phyloP scores from a whole-genome alignment of 2,888 invertebrate genomes.

The Ophion slaviceki region DNA sequence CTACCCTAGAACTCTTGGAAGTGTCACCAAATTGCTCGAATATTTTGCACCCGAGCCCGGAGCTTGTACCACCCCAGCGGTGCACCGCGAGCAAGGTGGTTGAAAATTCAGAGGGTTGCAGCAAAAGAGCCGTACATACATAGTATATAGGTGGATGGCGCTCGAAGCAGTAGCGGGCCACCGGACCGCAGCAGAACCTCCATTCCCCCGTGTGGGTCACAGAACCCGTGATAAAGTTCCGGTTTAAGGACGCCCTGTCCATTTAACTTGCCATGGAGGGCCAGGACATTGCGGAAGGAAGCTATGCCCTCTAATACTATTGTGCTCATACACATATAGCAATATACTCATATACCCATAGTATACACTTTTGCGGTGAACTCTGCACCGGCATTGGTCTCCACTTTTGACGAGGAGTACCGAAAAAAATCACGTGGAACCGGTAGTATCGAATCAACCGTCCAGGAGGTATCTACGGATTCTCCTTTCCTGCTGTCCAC shows the following conservation, averaged over 20 bases:
- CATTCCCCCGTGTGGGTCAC: conserved; percentile 14
- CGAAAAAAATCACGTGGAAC: conserved; percentile 8
- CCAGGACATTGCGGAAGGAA: conserved; percentile 27
- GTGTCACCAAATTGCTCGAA: conserved; percentile 81
- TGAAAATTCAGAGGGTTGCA: conserved; percentile 33
- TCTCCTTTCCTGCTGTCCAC: neutral
- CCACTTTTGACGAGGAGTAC: neutral
- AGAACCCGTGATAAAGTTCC: conserved; percentile 76
- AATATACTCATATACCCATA: neutral
- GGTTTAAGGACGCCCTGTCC: conserved; percentile 74
- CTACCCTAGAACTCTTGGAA: conserved; percentile 73
- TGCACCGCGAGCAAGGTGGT: conserved; percentile 16
- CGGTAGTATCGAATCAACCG: conserved; percentile 13
- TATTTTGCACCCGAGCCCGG: conserved; percentile 75
- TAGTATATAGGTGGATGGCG: conserved; percentile 17
- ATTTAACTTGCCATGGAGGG: conserved; percentile 65
- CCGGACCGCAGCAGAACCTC: conserved; percentile 65
- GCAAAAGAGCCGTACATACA: conserved; percentile 6
- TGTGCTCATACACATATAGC: neutral
- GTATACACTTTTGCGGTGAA: conserved; percentile 12
- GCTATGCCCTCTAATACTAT: conserved; percentile 1
- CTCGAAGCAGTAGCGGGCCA: conserved; percentile 60
- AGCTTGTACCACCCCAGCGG: conserved; percentile 10
- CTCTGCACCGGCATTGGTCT: conserved; percentile 7
- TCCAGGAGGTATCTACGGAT: neutral